These are phyloP conservation scores for Rallus limicola DNA, from an alignment of 2,113 vertebrate species.

Conservation along the genomic window DNA sequence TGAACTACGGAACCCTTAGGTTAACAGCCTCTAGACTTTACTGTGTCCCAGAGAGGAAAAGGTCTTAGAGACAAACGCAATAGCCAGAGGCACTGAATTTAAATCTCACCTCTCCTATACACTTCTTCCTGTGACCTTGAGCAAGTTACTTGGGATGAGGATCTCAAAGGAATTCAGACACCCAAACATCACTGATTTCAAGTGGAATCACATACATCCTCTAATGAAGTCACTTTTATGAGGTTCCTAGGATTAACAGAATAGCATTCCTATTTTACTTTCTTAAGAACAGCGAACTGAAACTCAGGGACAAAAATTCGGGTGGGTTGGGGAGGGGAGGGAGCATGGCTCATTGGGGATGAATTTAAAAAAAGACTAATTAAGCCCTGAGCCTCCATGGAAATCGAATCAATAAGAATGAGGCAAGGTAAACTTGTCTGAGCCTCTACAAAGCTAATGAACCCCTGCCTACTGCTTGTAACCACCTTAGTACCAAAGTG, in stretches of 20 bases:
- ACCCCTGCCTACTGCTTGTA: not conserved
- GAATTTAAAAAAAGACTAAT: not conserved
- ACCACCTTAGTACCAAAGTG: not conserved
- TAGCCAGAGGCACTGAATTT: not conserved
- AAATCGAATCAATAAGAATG: not conserved
- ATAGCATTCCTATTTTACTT: not conserved
- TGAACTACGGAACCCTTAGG: not conserved
- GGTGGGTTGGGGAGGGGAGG: not conserved
- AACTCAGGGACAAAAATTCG: not conserved
- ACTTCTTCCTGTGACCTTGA: not conserved
- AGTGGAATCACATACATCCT: not conserved
- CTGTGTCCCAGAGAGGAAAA: not conserved
- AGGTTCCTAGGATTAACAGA: not conserved
- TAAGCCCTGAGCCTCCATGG: not conserved
- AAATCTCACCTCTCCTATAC: not conserved
- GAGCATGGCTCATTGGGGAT: not conserved
- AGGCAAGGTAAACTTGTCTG: not conserved
- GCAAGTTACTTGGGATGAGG: not conserved
- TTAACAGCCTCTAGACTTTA: not conserved
- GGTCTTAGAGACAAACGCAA: not conserved
- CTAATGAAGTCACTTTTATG: not conserved
- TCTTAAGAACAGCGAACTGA: not conserved
- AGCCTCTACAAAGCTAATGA: not conserved
- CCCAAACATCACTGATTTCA: not conserved
- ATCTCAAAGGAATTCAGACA: not conserved